phyloP scores from a whole-genome alignment of 1,140 invertebrate species.

The Vollenhovia emeryi region DNA sequence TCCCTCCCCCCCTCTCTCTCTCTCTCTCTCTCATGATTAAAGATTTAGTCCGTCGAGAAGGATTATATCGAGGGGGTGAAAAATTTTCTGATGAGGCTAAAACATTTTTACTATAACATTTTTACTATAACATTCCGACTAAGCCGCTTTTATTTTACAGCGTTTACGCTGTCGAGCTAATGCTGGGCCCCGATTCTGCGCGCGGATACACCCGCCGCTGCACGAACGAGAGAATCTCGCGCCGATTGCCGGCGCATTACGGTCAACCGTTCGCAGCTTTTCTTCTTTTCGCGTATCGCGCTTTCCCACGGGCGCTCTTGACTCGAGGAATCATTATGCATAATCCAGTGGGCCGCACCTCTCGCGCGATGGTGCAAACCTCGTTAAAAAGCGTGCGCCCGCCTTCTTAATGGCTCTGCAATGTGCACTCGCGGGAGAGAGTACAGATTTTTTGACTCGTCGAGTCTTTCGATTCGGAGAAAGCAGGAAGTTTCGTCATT shows the following conservation, averaged over 20 bases:
- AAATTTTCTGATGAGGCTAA: not conserved
- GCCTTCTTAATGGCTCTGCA: constrained; percentile 26
- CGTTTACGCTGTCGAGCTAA: not conserved
- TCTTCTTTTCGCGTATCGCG: constrained; percentile 40
- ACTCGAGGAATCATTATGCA: constrained; percentile 28
- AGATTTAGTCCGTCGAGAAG: constrained; percentile 3
- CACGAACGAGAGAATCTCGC: constrained; percentile 27
- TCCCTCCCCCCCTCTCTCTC: not conserved
- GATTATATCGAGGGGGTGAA: not conserved
- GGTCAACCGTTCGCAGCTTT: constrained; percentile 32
- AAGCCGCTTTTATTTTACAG: not conserved
- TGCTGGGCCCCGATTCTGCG: not conserved
- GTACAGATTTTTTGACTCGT: constrained; percentile 1
- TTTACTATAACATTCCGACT: not conserved
- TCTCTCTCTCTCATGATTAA: not conserved
- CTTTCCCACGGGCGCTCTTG: constrained; percentile 30
- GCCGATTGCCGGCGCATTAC: constrained; percentile 34
- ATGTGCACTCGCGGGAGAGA: constrained; percentile 16
- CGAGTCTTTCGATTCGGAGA: constrained; percentile 3
- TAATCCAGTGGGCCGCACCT: constrained; percentile 49
- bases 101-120: constrained; percentile 8
- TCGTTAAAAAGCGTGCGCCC: constrained; percentile 30
- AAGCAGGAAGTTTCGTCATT: not conserved
- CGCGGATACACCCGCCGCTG: constrained; percentile 1
- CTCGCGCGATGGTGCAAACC: constrained; percentile 28